Evolutionary conservation across 2,113 vertebrate species (phyloP).

Genomic region (Aix galericulata): DNA sequence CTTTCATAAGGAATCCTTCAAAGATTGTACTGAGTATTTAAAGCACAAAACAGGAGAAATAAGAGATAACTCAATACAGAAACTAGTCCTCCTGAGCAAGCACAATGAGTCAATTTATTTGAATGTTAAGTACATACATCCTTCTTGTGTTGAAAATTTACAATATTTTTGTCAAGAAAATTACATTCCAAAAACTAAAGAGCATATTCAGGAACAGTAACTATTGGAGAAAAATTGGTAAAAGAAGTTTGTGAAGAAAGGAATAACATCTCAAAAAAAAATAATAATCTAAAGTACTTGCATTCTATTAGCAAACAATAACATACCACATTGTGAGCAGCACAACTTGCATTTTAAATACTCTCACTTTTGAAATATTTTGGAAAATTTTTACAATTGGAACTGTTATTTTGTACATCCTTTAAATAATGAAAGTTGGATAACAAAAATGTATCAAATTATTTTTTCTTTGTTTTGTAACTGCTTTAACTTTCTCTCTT

Average conservation of each 20-base stretch:
- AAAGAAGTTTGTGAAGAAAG: background rate
- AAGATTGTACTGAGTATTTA: background rate
- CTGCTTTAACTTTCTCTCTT: background rate
- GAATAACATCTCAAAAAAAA: background rate
- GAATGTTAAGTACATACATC: background rate
- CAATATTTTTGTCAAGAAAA: background rate
- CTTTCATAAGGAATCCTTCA: background rate
- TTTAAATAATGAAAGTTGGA: background rate
- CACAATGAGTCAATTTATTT: background rate
- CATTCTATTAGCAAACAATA: background rate
- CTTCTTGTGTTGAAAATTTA: background rate
- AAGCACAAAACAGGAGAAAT: background rate
- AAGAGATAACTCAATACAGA: background rate
- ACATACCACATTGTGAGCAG: background rate
- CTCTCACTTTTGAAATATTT: background rate
- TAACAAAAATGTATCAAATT: accelerated
- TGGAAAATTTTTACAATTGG: background rate
- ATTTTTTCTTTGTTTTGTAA: background rate
- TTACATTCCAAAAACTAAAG: background rate
- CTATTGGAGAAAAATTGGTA: background rate
- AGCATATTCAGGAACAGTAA: background rate
- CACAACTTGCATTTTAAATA: background rate
- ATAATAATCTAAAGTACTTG: background rate
- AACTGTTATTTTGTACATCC: background rate
- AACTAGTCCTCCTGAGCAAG: background rate